A percentile compares a stretch with the other conserved stretches of the same genome.
These are phyloP conservation scores for Pachymerium ferrugineum DNA, from an alignment of 2,888 invertebrate genomes.

Conservation along the genomic window DNA sequence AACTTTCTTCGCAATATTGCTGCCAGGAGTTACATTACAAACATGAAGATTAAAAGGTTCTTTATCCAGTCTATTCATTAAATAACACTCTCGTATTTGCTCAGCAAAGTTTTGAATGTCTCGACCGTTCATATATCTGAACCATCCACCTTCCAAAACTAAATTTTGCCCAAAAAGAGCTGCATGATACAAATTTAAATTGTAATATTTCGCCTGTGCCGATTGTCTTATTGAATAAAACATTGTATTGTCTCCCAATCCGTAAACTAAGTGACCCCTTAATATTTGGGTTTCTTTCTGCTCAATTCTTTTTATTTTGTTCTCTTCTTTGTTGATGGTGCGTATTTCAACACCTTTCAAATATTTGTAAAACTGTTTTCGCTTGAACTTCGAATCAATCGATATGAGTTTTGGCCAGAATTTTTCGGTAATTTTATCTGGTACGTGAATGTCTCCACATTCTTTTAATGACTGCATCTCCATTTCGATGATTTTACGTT, in stretches of 20 bases:
- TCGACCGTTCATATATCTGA: constrained; percentile 63
- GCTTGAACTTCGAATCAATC: neutral
- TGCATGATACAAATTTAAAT: constrained; percentile 53
- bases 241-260: constrained; percentile 47
- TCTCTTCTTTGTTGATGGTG: neutral
- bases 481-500: neutral
- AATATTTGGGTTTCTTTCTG: neutral
- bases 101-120: constrained; percentile 71
- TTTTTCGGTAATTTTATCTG: neutral
- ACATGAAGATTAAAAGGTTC: constrained; percentile 75
- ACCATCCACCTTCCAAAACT: constrained; percentile 77
- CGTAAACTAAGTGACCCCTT: neutral
- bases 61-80: constrained; percentile 62
- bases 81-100: constrained; percentile 67
- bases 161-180: constrained; percentile 65
- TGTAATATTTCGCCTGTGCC: constrained; percentile 60
- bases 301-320: neutral
- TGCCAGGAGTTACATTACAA: constrained; percentile 60
- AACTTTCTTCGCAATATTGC: constrained; percentile 55
- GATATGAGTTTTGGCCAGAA: neutral
- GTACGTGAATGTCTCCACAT: neutral
- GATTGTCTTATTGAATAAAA: constrained; percentile 61
- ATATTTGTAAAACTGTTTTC: neutral
- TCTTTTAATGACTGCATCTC: neutral
- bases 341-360: neutral